Evolutionary conservation across 2,888 invertebrate genomes (phyloP), one percentile per base, ranked within the genome.

Genomic region (Brachyptera risi): DNA sequence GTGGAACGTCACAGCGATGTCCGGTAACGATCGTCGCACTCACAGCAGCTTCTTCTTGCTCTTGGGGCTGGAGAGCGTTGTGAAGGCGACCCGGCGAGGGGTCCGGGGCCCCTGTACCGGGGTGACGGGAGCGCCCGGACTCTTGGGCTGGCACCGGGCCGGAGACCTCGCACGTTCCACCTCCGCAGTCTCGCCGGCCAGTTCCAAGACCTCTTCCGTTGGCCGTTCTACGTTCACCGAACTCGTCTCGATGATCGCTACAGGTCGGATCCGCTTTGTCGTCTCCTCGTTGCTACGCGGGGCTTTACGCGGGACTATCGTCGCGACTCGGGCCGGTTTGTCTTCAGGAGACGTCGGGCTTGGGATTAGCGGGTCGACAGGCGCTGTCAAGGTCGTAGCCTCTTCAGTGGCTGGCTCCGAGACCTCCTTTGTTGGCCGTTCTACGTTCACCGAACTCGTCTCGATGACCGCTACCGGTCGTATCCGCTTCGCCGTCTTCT

Each of bases 41-140:
- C n/a, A 27, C 31, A 62, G 2, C 13, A 68, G 59, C 62, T 83
- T 83, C 70, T 85, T 88, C 68, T 79, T 79, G 63, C 82, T 83
- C 73, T 88, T 90, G 49, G 90, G 90, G 69, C 90, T 90, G 2
- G 90, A 88, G 37, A 91, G 74, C 1, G 90, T 90, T 23, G 88
- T 88, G 60, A 91, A 81, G 65, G 83, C 81, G 3, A 90, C 87
- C 65, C 90, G 75, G 17, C 89, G 73, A 0, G 87, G 87, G 0
- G 83, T 83, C 72, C 82, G 86, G 0, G 78, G 38, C n/a, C n/a
- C n/a, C n/a, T n/a, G n/a, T 19, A 31, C 31, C 31, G 31, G 31
- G 7, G 31, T 31, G 7, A 31, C 31, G 31, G 31, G 31, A 31
- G 31, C 5, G 7, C 11, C 11, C 31, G 13, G 54, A 21, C n/a